Conservation (phyloP, 2,113 vertebrate species). For the Pachycephala philippinensis region DNA sequence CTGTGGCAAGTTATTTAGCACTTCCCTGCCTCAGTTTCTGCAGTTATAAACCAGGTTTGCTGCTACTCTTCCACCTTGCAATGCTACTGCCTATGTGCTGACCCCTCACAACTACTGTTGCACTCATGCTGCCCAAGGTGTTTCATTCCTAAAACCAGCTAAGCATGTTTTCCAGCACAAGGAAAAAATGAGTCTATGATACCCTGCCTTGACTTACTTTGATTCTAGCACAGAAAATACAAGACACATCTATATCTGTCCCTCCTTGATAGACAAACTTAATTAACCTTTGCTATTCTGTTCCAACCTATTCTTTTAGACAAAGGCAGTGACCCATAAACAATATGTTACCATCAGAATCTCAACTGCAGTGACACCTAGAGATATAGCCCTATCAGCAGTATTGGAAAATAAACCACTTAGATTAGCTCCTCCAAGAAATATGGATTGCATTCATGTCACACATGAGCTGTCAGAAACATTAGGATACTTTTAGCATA, state of each 20-base stretch:
- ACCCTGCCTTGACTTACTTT: slow-evolving; percentile 67
- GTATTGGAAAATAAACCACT: slow-evolving; percentile 77
- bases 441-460: slow-evolving; percentile 89
- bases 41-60: not conserved
- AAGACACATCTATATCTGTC: slow-evolving; percentile 77
- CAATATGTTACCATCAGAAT: slow-evolving; percentile 88
- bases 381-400: slow-evolving; percentile 81
- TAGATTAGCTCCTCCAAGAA: slow-evolving; percentile 82
- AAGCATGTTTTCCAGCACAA: slow-evolving; percentile 2
- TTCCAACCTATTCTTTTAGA: slow-evolving; percentile 82
- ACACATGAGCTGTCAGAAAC: slow-evolving; percentile 87
- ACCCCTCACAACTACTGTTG: not conserved
- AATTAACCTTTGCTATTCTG: slow-evolving; percentile 99
- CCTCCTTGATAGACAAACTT: slow-evolving; percentile 87
- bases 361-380: slow-evolving; percentile 72
- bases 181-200: slow-evolving; percentile 23
- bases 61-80: not conserved
- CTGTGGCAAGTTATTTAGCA: not conserved
- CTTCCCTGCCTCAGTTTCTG: not conserved
- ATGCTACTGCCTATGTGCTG: not conserved
- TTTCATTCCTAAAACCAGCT: not conserved
- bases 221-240: slow-evolving; percentile 60
- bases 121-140: not conserved
- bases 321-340: slow-evolving; percentile 90
- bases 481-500: slow-evolving; percentile 89